Evolutionary conservation across 2,888 invertebrate species (phyloP).

Genomic region (Eudasyphora cyanicolor): DNA sequence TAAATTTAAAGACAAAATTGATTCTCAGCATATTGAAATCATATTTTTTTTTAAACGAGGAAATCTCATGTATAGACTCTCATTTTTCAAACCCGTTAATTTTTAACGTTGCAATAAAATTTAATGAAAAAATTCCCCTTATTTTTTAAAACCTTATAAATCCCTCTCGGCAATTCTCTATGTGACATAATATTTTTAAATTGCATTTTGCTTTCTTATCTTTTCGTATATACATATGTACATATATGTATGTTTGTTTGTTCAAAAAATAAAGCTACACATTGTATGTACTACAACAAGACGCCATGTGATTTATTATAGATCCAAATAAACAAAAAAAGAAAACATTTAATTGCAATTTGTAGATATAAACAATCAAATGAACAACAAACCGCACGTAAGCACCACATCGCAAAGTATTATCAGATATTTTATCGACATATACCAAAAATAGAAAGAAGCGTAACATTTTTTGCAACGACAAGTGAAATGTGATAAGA

Average conservation of each 20-base stretch:
- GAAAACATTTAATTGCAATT: constrained; percentile 6
- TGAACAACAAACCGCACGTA: neutral
- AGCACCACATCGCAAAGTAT: neutral
- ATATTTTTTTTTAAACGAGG: too few species aligned
- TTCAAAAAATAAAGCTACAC: too few species aligned
- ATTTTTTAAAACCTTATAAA: too few species aligned
- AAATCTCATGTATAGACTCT: too few species aligned
- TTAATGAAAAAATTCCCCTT: too few species aligned
- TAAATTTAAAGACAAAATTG: too few species aligned
- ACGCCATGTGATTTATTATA: neutral
- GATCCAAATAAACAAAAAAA: constrained; percentile 12
- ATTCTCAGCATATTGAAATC: too few species aligned
- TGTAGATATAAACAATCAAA: neutral
- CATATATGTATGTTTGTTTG: too few species aligned
- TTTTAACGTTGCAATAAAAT: too few species aligned
- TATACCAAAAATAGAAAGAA: neutral
- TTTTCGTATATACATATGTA: too few species aligned
- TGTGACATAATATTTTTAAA: neutral
- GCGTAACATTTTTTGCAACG: neutral
- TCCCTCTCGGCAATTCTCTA: too few species aligned
- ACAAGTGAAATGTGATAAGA: constrained; percentile 12
- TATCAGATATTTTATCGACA: constrained; percentile 7
- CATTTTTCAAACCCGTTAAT: too few species aligned
- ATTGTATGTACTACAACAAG: neutral
- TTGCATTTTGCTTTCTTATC: neutral